Conservation (phyloP, 2,797 vertebrate species). For the Dicrostonyx torquatus region DNA sequence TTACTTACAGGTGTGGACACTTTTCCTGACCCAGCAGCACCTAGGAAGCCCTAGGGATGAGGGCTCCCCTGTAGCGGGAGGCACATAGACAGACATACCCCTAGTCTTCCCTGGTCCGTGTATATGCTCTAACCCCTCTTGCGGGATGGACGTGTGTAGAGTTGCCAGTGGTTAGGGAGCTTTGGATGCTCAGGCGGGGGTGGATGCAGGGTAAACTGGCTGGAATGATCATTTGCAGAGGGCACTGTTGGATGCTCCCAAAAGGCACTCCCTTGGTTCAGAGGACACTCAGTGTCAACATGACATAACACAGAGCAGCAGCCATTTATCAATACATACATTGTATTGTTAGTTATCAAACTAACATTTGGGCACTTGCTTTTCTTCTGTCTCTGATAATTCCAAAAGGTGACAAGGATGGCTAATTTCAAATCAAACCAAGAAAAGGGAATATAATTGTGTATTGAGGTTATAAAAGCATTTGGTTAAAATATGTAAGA, state of each 20-base stretch:
- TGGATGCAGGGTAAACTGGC: background rate
- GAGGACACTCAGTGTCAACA: background rate
- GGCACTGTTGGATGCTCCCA: background rate
- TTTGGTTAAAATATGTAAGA: background rate
- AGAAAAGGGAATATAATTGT: background rate
- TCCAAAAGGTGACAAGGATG: background rate
- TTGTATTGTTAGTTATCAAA: too few relatives aligned
- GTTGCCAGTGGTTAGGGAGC: background rate
- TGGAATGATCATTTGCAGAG: background rate
- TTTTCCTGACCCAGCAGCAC: too few relatives aligned
- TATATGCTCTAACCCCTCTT: background rate
- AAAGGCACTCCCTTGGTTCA: background rate
- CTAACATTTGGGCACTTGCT: background rate
- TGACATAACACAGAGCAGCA: background rate
- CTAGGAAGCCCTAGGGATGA: too few relatives aligned
- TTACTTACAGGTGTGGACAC: too few relatives aligned
- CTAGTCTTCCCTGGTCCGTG: background rate
- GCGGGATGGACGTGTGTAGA: background rate
- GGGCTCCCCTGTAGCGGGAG: background rate
- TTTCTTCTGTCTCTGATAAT: background rate
- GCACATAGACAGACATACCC: background rate
- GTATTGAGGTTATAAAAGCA: background rate
- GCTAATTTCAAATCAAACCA: background rate
- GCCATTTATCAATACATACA: background rate
- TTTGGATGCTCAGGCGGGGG: background rate